Percentiles rank a stretch among this genome's conserved stretches.
Conservation (phyloP, 2,888 invertebrate genomes). For the Atrina japonica region DNA sequence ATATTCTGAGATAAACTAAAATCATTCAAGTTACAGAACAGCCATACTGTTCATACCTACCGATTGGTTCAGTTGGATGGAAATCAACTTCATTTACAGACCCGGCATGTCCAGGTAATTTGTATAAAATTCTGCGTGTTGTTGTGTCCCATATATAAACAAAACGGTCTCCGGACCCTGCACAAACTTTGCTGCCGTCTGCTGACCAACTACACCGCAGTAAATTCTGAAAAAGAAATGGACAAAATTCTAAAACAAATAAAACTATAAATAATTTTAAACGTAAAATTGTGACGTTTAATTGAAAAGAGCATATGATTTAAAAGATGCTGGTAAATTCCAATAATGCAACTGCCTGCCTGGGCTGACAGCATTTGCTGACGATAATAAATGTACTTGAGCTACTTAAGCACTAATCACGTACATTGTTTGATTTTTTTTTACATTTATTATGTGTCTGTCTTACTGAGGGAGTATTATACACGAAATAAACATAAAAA, state of each 20-base stretch:
- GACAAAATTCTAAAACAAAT: background rate
- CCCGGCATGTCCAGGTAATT: constrained; percentile 98
- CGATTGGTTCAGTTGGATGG: constrained; percentile 94
- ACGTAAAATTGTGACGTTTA: background rate
- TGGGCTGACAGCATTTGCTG: no score
- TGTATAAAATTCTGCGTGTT: constrained; percentile 94
- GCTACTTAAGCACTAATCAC: no score
- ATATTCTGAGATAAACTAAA: no score
- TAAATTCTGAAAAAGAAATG: constrained; percentile 86
- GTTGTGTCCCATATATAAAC: constrained; percentile 99
- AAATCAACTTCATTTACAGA: constrained; percentile 98
- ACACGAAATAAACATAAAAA: no score
- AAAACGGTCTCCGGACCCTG: constrained; percentile 97
- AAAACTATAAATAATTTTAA: background rate
- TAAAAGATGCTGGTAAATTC: no score
- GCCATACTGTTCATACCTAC: constrained; percentile 81
- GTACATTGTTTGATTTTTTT: no score
- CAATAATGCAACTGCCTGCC: no score
- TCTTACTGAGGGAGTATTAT: no score
- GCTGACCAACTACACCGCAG: constrained; percentile 95
- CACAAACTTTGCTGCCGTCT: constrained; percentile 93
- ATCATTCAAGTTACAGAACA: no score
- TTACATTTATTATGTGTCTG: no score
- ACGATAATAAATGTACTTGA: no score
- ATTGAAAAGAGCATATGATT: no score